Evolutionary conservation across 2,797 vertebrate species (phyloP), one percentile per base, ranked within the genome.

Genomic region (Rhinophrynus dorsalis): DNA sequence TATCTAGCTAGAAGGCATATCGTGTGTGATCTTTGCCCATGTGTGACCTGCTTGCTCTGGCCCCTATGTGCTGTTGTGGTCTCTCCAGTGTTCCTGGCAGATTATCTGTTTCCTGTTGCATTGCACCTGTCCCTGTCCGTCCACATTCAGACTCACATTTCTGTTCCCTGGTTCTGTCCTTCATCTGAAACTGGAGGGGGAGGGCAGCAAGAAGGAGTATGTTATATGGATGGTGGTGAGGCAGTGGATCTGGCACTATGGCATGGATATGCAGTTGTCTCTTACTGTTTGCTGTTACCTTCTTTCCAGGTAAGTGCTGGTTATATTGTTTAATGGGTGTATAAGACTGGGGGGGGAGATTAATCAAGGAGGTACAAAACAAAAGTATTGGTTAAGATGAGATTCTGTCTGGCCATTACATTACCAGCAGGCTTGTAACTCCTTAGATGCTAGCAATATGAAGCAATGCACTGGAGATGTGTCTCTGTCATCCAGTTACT

Each of bases 91-190:
- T 57, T 15, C 33, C 42, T 30, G 15, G 24, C 18, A 18, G 27
- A 32, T 51, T 40, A 48, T 57, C 24, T 73, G 52, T 65, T 65
- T 58, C 30, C 68, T 52, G 20, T 24, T 40, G 35, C 23, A n/a
- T 27, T 24, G 70, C 74, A 82, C 68, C 84, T 76, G 83, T 74
- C 75, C 57, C 82, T 83, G 77, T 82, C 82, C 50, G 4, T 86
- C 77, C 48, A 13, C 15, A 54, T 59, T 54, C 60, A 26, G 48
- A 48, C 17, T 54, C 60, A 52, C 55, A 30, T 42, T 58, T 63
- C 55, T 64, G 12, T 54, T 30, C 27, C 20, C 20, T 48, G 40
- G 54, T 55, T 38, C 50, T 21, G 18, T 32, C 60, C 30, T 38
- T 56, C 23, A 50, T 55, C 0, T 59, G 33, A 73, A 68, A 29